Evolutionary conservation across 2,113 vertebrate genomes (phyloP).

Genomic region (Corydoras sp.): DNA sequence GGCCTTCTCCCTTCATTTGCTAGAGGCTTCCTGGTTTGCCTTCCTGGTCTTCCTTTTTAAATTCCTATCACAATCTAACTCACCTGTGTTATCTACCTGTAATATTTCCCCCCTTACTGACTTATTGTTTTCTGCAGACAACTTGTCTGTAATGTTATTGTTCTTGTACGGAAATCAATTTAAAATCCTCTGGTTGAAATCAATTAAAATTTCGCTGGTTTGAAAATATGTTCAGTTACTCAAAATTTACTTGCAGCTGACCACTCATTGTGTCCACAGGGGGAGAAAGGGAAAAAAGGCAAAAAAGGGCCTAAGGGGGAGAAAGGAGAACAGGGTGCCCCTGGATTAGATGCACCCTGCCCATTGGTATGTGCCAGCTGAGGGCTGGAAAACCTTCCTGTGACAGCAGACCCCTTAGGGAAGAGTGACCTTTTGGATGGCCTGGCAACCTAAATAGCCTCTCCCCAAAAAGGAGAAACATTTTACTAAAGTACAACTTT

Average conservation of each 20-base stretch:
- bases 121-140: conserved; percentile 21
- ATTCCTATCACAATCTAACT: conserved; percentile 55
- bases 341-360: conserved; percentile 99
- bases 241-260: conserved; percentile 67
- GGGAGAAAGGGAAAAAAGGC: conserved; percentile 99
- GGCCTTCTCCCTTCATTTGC: conserved; percentile 51
- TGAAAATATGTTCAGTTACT: background rate
- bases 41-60: conserved; percentile 23
- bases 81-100: conserved; percentile 38
- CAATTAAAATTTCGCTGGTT: background rate
- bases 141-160: conserved; percentile 8
- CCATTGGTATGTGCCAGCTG: conserved; percentile 92
- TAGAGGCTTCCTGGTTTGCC: conserved; percentile 31
- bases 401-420: conserved; percentile 51
- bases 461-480: too few species aligned
- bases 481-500: too few species aligned
- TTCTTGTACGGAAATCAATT: background rate
- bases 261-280: conserved; percentile 95
- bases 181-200: too few species aligned
- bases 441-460: conserved; percentile 41
- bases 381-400: conserved; percentile 61
- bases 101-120: conserved; percentile 28
- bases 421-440: conserved; percentile 61
- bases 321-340: conserved; percentile 99
- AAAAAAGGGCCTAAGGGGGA: conserved; percentile 99